A percentile compares a stretch with the other conserved stretches of the same genome.
These are phyloP conservation scores for Siphlonurus alternatus DNA, from an alignment of 2,888 invertebrate species.

Conservation along the genomic window DNA sequence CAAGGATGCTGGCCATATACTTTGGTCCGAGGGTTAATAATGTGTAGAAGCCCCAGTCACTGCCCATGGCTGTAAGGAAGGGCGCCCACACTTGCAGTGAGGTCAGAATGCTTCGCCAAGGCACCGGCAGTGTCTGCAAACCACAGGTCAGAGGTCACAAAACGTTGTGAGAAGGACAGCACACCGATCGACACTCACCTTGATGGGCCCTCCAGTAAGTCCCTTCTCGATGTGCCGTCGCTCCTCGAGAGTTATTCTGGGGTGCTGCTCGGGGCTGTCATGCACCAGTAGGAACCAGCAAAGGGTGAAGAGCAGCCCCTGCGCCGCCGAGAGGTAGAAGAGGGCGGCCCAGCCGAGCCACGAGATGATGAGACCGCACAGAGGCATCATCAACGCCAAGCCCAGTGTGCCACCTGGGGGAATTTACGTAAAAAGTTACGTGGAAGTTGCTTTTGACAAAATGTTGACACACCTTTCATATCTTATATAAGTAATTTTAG, in stretches of 20 bases:
- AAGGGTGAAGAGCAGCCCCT: conserved; percentile 1
- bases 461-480: too few relatives aligned
- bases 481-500: too few relatives aligned
- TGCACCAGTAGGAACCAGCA: conserved; percentile 16
- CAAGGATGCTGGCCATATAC: conserved; percentile 19
- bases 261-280: conserved; percentile 18
- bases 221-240: conserved; percentile 12
- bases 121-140: conserved; percentile 15
- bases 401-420: not conserved
- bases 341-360: conserved; percentile 1
- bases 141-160: not conserved
- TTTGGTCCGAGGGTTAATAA: conserved; percentile 20
- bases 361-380: not conserved
- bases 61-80: conserved; percentile 18
- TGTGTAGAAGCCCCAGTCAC: conserved; percentile 21
- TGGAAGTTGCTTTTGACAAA: too few relatives aligned
- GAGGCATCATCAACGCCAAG: conserved; percentile 21
- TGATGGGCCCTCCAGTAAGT: not conserved
- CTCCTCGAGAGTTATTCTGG: conserved; percentile 17
- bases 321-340: conserved; percentile 19
- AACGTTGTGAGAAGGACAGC: not conserved
- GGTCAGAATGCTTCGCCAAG: conserved; percentile 18
- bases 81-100: conserved; percentile 19
- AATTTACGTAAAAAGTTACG: too few relatives aligned
- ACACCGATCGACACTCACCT: not conserved